These are phyloP conservation scores for Peucedramus taeniatus DNA, from an alignment of 2,113 vertebrate species.

Conservation along the genomic window DNA sequence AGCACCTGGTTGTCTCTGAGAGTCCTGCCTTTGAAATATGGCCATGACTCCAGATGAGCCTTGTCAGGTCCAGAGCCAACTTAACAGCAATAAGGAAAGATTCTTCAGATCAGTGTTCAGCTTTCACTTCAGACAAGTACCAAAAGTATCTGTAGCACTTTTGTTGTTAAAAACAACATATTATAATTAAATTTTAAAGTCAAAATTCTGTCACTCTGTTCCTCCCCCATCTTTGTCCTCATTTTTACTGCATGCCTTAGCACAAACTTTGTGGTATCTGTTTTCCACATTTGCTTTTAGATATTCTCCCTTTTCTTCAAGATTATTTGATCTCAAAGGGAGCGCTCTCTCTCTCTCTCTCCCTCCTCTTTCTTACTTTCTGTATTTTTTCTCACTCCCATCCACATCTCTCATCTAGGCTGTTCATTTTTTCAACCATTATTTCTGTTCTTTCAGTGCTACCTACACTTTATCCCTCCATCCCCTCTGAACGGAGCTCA, in stretches of 20 bases:
- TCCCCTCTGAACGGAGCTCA: not conserved
- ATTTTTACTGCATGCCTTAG: not conserved
- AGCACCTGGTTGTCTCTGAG: not conserved
- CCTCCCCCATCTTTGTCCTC: not conserved
- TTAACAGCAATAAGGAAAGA: not conserved
- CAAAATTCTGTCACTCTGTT: not conserved
- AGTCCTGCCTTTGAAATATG: not conserved
- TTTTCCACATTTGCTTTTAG: not conserved
- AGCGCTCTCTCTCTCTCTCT: not conserved
- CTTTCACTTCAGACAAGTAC: not conserved
- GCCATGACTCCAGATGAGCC: not conserved
- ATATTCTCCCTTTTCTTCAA: not conserved
- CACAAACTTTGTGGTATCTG: not conserved
- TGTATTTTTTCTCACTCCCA: not conserved
- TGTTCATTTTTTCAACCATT: not conserved
- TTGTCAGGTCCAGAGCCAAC: not conserved
- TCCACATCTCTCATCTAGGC: not conserved
- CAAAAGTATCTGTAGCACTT: not conserved
- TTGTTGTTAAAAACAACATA: constrained; percentile 10
- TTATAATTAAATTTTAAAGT: constrained; percentile 7
- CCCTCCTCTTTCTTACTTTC: not conserved
- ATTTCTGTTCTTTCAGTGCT: not conserved
- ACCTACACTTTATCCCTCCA: not conserved
- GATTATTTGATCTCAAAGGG: not conserved
- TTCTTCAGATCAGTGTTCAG: not conserved